Base-by-base conservation (phyloP, 2,888 invertebrate species). In the Hedychridium roseum region DNA sequence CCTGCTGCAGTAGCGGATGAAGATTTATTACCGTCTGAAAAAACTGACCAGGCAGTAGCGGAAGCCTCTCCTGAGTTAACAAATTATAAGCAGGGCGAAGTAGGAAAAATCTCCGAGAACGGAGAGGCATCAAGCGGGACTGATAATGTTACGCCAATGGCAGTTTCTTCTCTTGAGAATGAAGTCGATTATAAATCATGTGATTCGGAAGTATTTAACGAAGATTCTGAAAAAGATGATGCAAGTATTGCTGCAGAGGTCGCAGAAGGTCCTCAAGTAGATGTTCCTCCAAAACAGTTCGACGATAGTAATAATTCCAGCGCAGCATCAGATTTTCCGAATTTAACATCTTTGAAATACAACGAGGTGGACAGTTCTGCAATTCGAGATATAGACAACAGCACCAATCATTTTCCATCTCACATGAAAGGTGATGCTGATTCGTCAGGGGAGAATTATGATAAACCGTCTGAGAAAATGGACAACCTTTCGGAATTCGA, bases 401-500 rank as follows among this genome's bases (percentile, higher is more conserved):
- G 20, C 17, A 37, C 17, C 1, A 40, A 39, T 3, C 39, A 54
- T 5, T 36, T 27, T 16, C 17, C 35, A 14, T 16, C 35, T 5
- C 37, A 43, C 5, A 43, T 37, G 5, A 45, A 42, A 2, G 41
- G 20, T 2, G 42, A 48, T 12, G 28, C 17, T 1, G 45, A 45
- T 28, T 50, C 30, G 2, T 20, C 32, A 7, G 11, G 31, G n/a
- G 55, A 58, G 23, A 46, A 16, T 32, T 52, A 31, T 7, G 43
- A 45, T 9, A 44, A 60, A 35, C 48, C 52, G 21, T 46, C 30
- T 2, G 60, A 54, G 1, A 55, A 38, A 16, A 56, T 43, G 11
- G 51, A 60, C n/a, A 54, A 40, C 27, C 41, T 60, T 2, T 53
- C 55, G 5, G 51, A 46, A 28, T 48, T 43, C 15, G 40, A 53